Evolutionary conservation across 2,797 vertebrate genomes (phyloP).

Genomic region (Pseudotriccus pelzelni): DNA sequence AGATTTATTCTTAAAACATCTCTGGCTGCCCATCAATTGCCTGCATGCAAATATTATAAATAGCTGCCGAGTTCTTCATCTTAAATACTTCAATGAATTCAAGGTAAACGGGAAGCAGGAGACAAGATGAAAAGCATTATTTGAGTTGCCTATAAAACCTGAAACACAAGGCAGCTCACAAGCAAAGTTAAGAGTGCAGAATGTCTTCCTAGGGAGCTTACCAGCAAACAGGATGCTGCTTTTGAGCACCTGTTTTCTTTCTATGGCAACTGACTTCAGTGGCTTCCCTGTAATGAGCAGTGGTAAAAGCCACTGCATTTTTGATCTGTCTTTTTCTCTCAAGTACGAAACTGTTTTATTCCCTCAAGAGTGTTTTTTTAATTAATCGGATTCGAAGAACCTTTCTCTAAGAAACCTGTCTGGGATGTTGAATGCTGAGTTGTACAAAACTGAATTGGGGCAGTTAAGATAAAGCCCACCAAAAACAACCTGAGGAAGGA

Average conservation of each 20-base stretch:
- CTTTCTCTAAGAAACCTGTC: not conserved
- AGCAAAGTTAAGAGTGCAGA: not conserved
- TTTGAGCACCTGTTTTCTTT: not conserved
- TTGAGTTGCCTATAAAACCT: not conserved
- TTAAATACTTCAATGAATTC: slow-evolving; percentile 25
- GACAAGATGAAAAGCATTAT: slow-evolving; percentile 36
- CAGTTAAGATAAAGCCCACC: not conserved
- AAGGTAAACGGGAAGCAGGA: not conserved
- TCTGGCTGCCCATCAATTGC: not conserved
- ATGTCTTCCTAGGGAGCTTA: not conserved
- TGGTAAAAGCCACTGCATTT: not conserved
- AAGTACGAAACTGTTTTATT: not conserved
- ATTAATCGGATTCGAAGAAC: not conserved
- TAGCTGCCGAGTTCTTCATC: slow-evolving; percentile 3
- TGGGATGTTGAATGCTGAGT: not conserved
- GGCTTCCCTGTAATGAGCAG: not conserved
- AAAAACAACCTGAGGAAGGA: not conserved
- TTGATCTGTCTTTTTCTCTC: not conserved
- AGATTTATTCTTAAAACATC: not conserved
- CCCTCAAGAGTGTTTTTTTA: not conserved
- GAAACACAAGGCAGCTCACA: not conserved
- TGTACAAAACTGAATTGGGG: not conserved
- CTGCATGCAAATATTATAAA: not conserved
- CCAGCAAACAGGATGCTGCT: not conserved
- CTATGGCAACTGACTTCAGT: not conserved